A percentile compares a stretch with the other conserved stretches of the same genome.
phyloP scores from a whole-genome alignment of 37 sponge, comb jelly and placozoan species.

The Bolinopsis microptera region DNA sequence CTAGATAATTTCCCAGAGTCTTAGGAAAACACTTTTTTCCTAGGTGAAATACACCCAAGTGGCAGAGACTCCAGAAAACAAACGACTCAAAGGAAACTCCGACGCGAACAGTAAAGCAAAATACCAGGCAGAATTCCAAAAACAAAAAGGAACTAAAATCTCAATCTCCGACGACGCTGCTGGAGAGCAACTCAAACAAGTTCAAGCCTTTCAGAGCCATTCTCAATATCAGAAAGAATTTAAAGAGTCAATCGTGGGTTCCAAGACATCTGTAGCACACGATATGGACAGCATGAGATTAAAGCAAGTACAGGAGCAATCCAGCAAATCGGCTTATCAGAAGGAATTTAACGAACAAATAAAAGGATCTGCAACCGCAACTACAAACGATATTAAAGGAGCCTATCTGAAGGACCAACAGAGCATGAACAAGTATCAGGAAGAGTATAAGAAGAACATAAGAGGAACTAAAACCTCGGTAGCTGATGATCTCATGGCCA shows the following conservation, averaged over 20 bases:
- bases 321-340: neutral
- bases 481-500: constrained; percentile 40
- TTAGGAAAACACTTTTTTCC: no score
- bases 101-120: constrained; percentile 28
- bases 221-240: constrained; percentile 58
- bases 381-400: constrained; percentile 6
- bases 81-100: constrained; percentile 28
- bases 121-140: constrained; percentile 48
- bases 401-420: constrained; percentile 31
- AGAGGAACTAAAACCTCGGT: constrained; percentile 17
- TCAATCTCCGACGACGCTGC: constrained; percentile 33
- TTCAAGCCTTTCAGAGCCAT: constrained; percentile 40
- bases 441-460: constrained; percentile 43
- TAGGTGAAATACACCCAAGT: constrained; percentile 35
- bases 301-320: neutral
- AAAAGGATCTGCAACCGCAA: neutral
- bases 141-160: constrained; percentile 60
- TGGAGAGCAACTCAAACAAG: constrained; percentile 8
- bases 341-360: constrained; percentile 56
- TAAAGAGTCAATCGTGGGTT: constrained; percentile 15
- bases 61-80: constrained; percentile 57
- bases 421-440: constrained; percentile 46
- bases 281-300: neutral
- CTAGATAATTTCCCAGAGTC: no score
- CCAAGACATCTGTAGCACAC: constrained; percentile 28